phyloP scores from a whole-genome alignment of 2,888 invertebrate genomes.

The Unio delphinus region DNA sequence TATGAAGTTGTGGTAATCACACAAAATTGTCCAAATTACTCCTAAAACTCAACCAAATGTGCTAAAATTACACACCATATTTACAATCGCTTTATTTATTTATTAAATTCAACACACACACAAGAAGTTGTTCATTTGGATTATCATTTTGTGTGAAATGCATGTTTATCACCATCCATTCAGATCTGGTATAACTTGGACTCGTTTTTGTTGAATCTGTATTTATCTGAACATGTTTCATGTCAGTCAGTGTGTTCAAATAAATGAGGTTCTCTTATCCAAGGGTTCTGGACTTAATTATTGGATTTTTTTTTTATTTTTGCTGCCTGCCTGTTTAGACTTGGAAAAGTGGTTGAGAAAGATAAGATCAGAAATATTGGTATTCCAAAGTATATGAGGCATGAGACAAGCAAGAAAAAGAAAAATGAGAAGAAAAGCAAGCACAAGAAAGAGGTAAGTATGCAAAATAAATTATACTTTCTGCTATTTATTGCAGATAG shows the following conservation, averaged over 20 bases:
- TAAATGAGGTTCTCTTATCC: neutral
- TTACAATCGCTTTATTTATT: too few species aligned
- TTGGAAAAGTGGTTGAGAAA: slow-evolving; percentile 61
- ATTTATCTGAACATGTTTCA: neutral
- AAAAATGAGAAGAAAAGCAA: neutral
- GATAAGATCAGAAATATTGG: slow-evolving; percentile 54
- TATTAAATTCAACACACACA: too few species aligned
- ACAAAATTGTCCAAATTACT: neutral
- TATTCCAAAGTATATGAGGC: slow-evolving; percentile 55
- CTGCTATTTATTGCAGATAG: neutral
- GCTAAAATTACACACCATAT: too few species aligned
- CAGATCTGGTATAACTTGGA: too few species aligned
- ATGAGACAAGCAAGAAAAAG: neutral
- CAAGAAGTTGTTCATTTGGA: too few species aligned
- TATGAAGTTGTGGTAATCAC: neutral
- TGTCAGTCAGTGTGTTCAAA: neutral
- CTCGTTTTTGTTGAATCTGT: neutral
- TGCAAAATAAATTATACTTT: neutral
- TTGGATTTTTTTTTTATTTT: neutral
- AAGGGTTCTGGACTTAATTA: neutral
- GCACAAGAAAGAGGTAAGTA: neutral
- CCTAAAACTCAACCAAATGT: neutral
- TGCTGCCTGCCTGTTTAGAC: slow-evolving; percentile 37
- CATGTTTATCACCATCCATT: too few species aligned
- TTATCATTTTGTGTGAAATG: too few species aligned